Evolutionary conservation across 1,140 invertebrate genomes (phyloP).

Genomic region (Drosophila lacertosa): DNA sequence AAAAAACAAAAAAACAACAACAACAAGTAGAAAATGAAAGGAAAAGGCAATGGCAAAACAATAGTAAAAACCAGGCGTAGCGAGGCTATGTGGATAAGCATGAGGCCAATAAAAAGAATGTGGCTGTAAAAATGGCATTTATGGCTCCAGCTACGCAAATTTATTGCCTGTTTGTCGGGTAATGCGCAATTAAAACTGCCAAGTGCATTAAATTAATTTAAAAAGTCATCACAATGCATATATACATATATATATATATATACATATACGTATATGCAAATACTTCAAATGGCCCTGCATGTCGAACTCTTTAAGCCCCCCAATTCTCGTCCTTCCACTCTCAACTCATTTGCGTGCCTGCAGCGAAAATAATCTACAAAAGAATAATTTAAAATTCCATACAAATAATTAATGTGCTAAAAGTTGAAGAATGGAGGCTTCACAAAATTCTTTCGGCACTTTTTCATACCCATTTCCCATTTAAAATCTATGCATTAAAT

Average conservation of each 20-base stretch:
- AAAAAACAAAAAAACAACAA: too few relatives aligned
- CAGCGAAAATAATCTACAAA: slow-evolving; percentile 14
- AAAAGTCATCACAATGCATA: slow-evolving; percentile 48
- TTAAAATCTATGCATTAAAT: too few relatives aligned
- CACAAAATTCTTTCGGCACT: too few relatives aligned
- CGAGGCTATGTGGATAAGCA: slow-evolving; percentile 37
- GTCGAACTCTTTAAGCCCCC: neutral
- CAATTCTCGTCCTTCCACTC: neutral
- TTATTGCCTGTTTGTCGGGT: slow-evolving; percentile 66
- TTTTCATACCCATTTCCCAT: too few relatives aligned
- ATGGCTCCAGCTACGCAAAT: slow-evolving; percentile 72
- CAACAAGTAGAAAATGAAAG: too few relatives aligned
- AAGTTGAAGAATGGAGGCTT: slow-evolving; percentile 23
- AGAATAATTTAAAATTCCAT: slow-evolving; percentile 11
- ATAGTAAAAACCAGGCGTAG: slow-evolving; percentile 11
- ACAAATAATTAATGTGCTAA: slow-evolving; percentile 7
- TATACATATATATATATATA: too few relatives aligned
- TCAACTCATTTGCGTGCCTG: neutral
- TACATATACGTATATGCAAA: too few relatives aligned
- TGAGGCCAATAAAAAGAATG: slow-evolving; percentile 71
- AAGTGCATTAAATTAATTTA: slow-evolving; percentile 79
- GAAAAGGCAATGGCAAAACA: slow-evolving; percentile 1
- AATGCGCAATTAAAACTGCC: slow-evolving; percentile 77
- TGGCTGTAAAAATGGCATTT: slow-evolving; percentile 74
- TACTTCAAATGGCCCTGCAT: slow-evolving; percentile 11